Conservation (phyloP, 2,888 invertebrate genomes). For the Drosophila stalkeri region DNA sequence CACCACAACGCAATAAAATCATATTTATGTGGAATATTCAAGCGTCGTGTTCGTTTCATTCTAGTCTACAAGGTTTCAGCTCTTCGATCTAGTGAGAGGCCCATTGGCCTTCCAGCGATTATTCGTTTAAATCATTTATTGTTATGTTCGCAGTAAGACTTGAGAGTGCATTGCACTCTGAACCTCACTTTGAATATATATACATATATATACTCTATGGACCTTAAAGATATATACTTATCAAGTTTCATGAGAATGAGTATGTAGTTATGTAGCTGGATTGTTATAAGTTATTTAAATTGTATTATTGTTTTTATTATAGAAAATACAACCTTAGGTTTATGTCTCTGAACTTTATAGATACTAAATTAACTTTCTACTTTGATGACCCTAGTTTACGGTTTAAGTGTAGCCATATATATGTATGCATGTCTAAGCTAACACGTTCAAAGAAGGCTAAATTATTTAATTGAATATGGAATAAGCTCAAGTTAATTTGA, state of each 20-base stretch:
- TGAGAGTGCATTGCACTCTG: conserved; percentile 46
- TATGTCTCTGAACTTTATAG: background rate
- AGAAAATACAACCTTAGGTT: background rate
- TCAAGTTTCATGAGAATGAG: background rate
- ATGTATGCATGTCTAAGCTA: no score
- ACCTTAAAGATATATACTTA: background rate
- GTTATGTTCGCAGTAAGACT: conserved; percentile 4
- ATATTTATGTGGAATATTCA: conserved; percentile 28
- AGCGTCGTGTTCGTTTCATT: conserved; percentile 9
- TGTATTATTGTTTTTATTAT: background rate
- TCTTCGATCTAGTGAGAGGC: conserved; percentile 11
- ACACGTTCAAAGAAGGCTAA: no score
- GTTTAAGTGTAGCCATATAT: background rate
- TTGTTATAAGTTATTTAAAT: background rate
- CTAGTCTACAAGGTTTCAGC: conserved; percentile 29
- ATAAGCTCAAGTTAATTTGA: no score
- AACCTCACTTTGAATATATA: background rate
- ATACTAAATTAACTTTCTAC: background rate
- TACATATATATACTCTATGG: background rate
- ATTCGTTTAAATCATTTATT: background rate
- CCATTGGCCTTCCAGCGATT: conserved; percentile 2
- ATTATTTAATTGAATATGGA: no score
- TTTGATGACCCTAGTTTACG: background rate
- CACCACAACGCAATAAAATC: conserved; percentile 49
- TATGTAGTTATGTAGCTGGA: background rate